Evolutionary conservation across 2,797 vertebrate genomes (phyloP), one percentile per base, ranked within the genome.

Genomic region (Trematomus bernacchii): DNA sequence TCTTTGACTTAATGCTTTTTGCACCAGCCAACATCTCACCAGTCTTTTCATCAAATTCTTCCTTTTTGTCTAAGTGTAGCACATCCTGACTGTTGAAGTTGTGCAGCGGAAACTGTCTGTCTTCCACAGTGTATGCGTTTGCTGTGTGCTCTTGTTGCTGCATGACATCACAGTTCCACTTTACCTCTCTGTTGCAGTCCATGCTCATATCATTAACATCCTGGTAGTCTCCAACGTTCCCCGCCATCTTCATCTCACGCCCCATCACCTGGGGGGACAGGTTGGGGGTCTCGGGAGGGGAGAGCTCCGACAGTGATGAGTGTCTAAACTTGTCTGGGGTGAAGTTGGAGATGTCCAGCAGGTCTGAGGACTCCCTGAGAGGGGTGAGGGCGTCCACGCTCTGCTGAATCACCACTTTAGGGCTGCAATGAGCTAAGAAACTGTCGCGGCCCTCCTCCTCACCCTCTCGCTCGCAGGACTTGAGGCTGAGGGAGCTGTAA

Each of bases 271-370:
- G 97, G 0, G 97, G 98, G 74, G 98, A 99, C 88, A 99, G 95
- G 92, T 96, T 99, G 43, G 98, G 98, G 65, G 98, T 99, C 91
- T 99, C 97, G 0, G 98, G 98, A 79, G 98, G 98, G 68, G 98
- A 99, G 86, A 99, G 96, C 90, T 99, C 98, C 10, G 98, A 98
- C 90, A 99, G 94, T 44, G 98, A 99, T 4, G 97, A 97, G 92
- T 99, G 97, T 90, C 98, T 96, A 93, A 99, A 99, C 92, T 99
- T 99, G 94, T 99, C 98, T 47, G 98, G 98, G 68, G 98, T 99
- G 90, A 99, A 99, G 95, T 99, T 99, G 73, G 98, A 99, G 91
- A 99, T 99, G 92, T 99, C 98, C 89, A 99, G 96, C 90, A 99
- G 97, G 93, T 99, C 98, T 59, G 96, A 96, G 81, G 98, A 99